Evolutionary conservation across 2,888 invertebrate genomes (phyloP), one percentile per base, ranked within the genome.

Genomic region (Elysia crispata): DNA sequence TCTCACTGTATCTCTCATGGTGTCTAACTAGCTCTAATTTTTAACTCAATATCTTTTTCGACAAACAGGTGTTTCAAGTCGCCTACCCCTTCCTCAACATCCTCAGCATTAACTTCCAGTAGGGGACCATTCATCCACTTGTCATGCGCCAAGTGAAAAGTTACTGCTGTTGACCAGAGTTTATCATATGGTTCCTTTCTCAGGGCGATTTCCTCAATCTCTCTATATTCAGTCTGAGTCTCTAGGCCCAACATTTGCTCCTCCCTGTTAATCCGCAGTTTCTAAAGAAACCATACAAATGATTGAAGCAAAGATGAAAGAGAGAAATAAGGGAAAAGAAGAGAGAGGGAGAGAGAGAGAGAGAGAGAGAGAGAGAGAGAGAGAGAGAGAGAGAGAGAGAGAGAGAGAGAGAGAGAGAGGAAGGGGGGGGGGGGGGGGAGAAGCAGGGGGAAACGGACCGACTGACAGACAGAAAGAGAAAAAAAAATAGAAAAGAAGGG

Each of bases 61-160:
- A n/a, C n/a, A n/a, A n/a, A n/a, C n/a, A n/a, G n/a, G n/a, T n/a
- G n/a, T n/a, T n/a, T n/a, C n/a, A n/a, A n/a, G n/a, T n/a, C n/a
- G n/a, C 84, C 78, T 60, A 91, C 91, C 87, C 91, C 91, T 62
- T 91, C 91, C 70, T 91, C 92, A 0, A 92, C 92, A 66, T 88
- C 89, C 82, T 91, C 92, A 25, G 92, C 90, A 81, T 91, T 90
- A 67, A 92, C 91, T 73, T 91, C 86, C 28, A 92, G 86, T 23
- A 92, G 84, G 0, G 91, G 91, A 23, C 91, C 91, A 82, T 91
- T 91, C 90, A 92, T 90, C 92, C 92, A 92, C 80, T 89, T 90
- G 83, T 92, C 91, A 82, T 91, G 86, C 79, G 90, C 86, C 50
- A 85, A 81, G 81, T 91, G 91, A 86, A 92, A 91, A 23, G 86